phyloP scores from a whole-genome alignment of 53 echinoderm and acorn worm species.

The Patiria pectinifera region DNA sequence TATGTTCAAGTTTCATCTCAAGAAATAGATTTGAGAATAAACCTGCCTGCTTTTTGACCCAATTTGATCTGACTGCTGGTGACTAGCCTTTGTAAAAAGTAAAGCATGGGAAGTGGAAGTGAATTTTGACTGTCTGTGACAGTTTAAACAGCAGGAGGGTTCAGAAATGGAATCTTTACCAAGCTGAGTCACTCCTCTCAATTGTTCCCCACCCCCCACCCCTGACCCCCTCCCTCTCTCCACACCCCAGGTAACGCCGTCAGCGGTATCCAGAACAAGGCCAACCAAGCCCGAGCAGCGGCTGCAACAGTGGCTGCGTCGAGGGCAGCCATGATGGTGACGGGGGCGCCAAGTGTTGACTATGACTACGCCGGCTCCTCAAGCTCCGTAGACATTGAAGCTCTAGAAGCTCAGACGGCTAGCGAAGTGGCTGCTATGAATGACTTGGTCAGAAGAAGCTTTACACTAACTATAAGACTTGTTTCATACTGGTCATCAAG shows the following conservation, averaged over 20 bases:
- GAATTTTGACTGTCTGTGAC: no score
- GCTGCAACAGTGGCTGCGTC: constrained; percentile 24
- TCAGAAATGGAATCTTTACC: no score
- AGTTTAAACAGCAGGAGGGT: no score
- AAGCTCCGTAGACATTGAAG: constrained; percentile 59
- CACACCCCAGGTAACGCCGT: constrained; percentile 76
- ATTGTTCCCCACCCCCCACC: not conserved
- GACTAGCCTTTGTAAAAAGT: no score
- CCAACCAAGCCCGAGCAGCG: constrained; percentile 34
- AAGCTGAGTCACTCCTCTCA: no score
- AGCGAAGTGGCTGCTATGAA: constrained; percentile 72
- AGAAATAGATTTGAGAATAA: no score
- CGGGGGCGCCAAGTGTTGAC: constrained; percentile 35
- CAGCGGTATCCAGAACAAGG: constrained; percentile 71
- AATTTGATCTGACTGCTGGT: no score
- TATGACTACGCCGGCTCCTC: constrained; percentile 30
- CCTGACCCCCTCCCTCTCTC: not conserved
- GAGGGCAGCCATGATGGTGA: constrained; percentile 39
- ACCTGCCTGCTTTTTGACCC: no score
- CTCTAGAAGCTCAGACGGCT: constrained; percentile 50
- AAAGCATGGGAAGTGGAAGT: no score
- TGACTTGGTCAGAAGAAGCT: constrained; percentile 61
- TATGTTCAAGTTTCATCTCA: no score
- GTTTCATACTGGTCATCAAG: no score
- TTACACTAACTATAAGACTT: no score